These are phyloP conservation scores for Corynorhinus townsendii DNA, from an alignment of 2,113 vertebrate species.

Conservation along the genomic window DNA sequence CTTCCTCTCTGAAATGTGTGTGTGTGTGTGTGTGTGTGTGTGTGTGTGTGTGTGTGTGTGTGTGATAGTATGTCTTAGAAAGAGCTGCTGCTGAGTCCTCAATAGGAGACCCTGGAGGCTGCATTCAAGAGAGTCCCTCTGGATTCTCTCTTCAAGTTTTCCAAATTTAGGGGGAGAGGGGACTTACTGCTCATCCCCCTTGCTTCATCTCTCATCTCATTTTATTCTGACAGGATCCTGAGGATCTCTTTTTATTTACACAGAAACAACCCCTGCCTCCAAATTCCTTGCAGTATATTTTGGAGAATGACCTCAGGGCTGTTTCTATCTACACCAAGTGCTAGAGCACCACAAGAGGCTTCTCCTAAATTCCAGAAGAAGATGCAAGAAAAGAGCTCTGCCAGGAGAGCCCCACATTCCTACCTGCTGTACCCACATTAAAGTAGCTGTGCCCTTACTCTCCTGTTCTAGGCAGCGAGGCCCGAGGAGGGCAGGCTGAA, in stretches of 20 bases:
- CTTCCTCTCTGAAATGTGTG: too few species aligned
- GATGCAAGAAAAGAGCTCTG: background rate
- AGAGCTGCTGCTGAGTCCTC: background rate
- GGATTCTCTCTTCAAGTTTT: background rate
- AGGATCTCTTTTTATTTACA: background rate
- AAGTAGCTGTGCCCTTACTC: accelerated
- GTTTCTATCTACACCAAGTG: background rate
- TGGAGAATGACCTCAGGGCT: background rate
- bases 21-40: too few species aligned
- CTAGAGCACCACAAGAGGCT: background rate
- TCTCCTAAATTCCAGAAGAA: background rate
- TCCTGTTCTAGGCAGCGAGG: background rate
- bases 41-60: too few species aligned
- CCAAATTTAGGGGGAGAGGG: background rate
- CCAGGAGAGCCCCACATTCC: background rate
- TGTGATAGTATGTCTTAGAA: background rate
- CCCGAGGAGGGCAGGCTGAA: background rate
- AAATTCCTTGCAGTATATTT: background rate
- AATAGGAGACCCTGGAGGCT: background rate
- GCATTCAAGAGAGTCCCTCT: background rate
- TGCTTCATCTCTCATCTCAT: background rate
- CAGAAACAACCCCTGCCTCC: background rate
- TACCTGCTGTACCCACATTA: background rate
- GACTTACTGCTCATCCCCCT: background rate
- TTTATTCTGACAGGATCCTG: background rate